phyloP scores from a whole-genome alignment of 1,140 invertebrate species.

The Phenacoccus solenopsis region DNA sequence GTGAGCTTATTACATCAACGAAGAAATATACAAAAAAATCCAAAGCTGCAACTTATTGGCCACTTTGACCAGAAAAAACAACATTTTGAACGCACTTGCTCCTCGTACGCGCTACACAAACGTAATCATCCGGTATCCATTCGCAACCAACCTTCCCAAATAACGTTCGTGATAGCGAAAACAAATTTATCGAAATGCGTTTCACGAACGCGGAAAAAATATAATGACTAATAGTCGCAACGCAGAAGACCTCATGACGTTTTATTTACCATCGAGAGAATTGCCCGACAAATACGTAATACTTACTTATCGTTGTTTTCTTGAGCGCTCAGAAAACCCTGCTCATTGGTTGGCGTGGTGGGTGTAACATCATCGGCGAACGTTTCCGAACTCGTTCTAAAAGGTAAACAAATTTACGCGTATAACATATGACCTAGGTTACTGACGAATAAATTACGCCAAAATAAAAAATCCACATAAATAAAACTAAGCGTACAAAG shows the following conservation, averaged over 20 bases:
- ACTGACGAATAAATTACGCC: too few relatives aligned
- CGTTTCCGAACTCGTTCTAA: not conserved
- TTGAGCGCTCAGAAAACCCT: not conserved
- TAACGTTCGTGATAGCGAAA: not conserved
- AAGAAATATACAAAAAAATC: not conserved
- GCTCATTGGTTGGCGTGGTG: not conserved
- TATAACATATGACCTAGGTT: too few relatives aligned
- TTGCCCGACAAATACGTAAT: not conserved
- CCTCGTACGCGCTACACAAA: too few relatives aligned
- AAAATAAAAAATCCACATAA: too few relatives aligned
- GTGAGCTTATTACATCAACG: not conserved
- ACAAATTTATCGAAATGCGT: not conserved
- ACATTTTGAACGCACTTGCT: too few relatives aligned
- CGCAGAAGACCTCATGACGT: not conserved
- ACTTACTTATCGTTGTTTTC: conserved; percentile 5
- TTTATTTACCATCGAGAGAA: not conserved
- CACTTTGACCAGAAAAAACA: not conserved
- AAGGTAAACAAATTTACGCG: too few relatives aligned
- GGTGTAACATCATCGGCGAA: not conserved
- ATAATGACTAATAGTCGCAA: not conserved
- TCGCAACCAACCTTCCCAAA: too few relatives aligned
- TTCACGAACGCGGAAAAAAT: not conserved
- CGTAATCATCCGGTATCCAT: too few relatives aligned
- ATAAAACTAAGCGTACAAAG: not conserved
- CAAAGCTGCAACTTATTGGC: not conserved